Conservation (phyloP, 92 coral and sea anemone species). For the Phenganax marumi region DNA sequence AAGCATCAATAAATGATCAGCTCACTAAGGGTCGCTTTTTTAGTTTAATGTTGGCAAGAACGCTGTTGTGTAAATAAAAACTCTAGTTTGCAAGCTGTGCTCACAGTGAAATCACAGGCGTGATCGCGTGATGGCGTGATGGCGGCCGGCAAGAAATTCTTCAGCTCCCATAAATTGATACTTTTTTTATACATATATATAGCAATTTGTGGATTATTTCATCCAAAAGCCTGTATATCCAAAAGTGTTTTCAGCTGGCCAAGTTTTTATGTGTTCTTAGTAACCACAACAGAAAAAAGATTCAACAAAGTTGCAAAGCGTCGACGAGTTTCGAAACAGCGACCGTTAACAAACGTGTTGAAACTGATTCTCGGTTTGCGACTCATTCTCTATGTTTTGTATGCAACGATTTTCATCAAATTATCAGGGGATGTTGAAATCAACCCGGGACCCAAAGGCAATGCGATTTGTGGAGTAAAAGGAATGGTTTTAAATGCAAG, state of each 20-base stretch:
- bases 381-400: background rate
- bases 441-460: slow-evolving; percentile 39
- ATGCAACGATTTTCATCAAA: background rate
- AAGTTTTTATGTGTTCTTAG: background rate
- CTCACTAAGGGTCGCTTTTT: no score
- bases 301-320: background rate
- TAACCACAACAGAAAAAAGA: background rate
- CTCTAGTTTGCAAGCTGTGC: no score
- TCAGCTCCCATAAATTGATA: no score
- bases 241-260: background rate
- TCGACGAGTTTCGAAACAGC: background rate
- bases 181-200: no score
- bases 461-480: no score
- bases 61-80: no score
- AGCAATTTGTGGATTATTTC: no score
- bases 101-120: no score
- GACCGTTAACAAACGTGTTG: background rate
- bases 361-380: background rate
- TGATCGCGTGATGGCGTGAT: background rate
- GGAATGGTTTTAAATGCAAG: no score
- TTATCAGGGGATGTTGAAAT: slow-evolving; percentile 45
- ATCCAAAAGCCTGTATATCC: no score
- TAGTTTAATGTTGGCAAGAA: no score
- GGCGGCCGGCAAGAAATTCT: background rate
- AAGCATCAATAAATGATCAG: no score